Evolutionary conservation across 1,140 invertebrate species (phyloP).

Genomic region (Hirudo medicinalis): DNA sequence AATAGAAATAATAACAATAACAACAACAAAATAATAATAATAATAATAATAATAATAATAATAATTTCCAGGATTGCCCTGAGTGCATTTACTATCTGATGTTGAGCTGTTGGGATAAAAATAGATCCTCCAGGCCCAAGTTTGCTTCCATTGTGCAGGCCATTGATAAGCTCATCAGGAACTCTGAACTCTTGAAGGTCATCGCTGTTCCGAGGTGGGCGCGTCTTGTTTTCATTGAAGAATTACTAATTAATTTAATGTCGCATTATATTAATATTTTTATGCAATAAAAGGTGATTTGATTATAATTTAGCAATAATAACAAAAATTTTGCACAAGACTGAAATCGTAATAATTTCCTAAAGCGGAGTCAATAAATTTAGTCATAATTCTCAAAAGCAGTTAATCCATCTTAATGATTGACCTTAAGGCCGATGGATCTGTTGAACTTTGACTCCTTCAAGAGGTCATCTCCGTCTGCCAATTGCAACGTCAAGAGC

Average conservation of each 20-base stretch:
- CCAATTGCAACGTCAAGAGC: too few relatives aligned
- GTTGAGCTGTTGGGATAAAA: constrained; percentile 97
- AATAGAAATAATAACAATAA: too few relatives aligned
- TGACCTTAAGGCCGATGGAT: neutral
- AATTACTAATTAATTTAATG: too few relatives aligned
- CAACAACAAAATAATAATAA: too few relatives aligned
- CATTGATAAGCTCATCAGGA: constrained; percentile 82
- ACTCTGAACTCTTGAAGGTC: constrained; percentile 38
- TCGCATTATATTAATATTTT: too few relatives aligned
- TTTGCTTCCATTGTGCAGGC: constrained; percentile 88
- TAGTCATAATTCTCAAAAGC: neutral
- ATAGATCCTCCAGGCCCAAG: constrained; percentile 83
- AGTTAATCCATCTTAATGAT: neutral
- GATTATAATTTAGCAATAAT: too few relatives aligned
- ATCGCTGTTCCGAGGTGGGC: constrained; percentile 38
- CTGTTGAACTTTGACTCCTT: constrained; percentile 4
- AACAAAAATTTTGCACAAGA: too few relatives aligned
- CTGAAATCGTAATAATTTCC: too few relatives aligned
- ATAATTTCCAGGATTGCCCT: constrained; percentile 46
- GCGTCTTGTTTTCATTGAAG: too few relatives aligned
- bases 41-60: too few relatives aligned
- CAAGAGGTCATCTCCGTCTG: neutral
- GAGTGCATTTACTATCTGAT: constrained; percentile 87
- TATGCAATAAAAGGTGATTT: too few relatives aligned
- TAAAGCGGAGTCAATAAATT: neutral